These are phyloP conservation scores for Siniperca chuatsi DNA, from an alignment of 2,113 vertebrate species.

Conservation along the genomic window DNA sequence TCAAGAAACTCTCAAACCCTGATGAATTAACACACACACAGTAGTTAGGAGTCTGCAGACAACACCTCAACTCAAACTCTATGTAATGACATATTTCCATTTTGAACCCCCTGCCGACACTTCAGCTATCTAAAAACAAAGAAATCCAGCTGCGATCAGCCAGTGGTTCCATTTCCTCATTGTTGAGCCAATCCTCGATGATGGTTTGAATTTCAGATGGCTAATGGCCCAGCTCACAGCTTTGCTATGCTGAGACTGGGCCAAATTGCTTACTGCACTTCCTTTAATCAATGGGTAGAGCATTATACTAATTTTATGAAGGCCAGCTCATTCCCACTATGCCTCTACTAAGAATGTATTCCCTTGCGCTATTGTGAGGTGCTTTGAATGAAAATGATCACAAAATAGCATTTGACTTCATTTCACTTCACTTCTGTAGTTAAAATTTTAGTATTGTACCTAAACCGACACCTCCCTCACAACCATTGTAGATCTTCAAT, in stretches of 20 bases:
- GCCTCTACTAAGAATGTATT: neutral
- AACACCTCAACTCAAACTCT: neutral
- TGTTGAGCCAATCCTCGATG: neutral
- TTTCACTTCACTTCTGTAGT: neutral
- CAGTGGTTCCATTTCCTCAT: neutral
- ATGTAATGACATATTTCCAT: neutral
- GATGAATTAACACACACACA: neutral
- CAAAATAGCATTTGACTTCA: neutral
- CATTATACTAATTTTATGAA: neutral
- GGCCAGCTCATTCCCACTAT: neutral
- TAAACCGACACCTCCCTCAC: neutral
- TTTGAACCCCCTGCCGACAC: neutral
- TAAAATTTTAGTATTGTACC: neutral
- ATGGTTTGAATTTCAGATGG: constrained; percentile 2
- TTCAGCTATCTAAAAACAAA: neutral
- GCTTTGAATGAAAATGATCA: neutral
- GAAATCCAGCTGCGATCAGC: constrained; percentile 14
- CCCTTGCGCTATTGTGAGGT: neutral
- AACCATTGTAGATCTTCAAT: neutral
- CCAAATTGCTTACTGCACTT: neutral
- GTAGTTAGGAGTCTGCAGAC: neutral
- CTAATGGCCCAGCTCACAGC: neutral
- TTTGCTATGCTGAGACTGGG: neutral
- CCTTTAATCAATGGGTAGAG: neutral
- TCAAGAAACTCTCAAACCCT: neutral